Percentiles rank a stretch among this genome's conserved stretches.
Evolutionary conservation across 2,888 invertebrate genomes (phyloP).

Genomic region (Amitus sp.): DNA sequence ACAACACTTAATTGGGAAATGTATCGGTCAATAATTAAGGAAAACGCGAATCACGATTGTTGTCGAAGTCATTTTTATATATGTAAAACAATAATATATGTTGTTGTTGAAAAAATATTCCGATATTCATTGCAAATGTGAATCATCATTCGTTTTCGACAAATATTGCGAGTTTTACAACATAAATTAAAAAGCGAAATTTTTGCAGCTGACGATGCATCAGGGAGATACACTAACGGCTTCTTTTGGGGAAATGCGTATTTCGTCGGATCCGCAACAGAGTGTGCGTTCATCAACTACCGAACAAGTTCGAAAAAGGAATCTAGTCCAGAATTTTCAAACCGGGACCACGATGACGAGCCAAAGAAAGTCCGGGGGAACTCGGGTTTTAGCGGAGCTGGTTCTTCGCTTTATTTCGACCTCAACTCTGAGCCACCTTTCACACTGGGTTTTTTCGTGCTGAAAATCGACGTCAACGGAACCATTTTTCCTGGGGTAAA

Average conservation of each 20-base stretch:
- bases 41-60: no score
- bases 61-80: no score
- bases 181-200: no score
- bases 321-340: slow-evolving; percentile 15
- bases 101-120: no score
- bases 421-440: slow-evolving; percentile 55
- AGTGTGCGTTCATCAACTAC: slow-evolving; percentile 55
- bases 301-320: no score
- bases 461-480: slow-evolving; percentile 57
- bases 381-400: slow-evolving; percentile 40
- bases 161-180: no score
- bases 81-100: no score
- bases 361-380: slow-evolving; percentile 49
- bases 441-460: slow-evolving; percentile 59
- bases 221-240: slow-evolving; percentile 62
- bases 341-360: slow-evolving; percentile 47
- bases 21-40: no score
- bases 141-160: no score
- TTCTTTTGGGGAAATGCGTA: slow-evolving; percentile 65
- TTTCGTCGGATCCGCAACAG: slow-evolving; percentile 61
- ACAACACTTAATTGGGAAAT: no score
- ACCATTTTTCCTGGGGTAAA: slow-evolving; percentile 48
- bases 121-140: no score
- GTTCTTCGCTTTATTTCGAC: slow-evolving; percentile 22
- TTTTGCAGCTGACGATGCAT: slow-evolving; percentile 61